Conservation (phyloP, 2,888 invertebrate species). For the Cephalotes varians region DNA sequence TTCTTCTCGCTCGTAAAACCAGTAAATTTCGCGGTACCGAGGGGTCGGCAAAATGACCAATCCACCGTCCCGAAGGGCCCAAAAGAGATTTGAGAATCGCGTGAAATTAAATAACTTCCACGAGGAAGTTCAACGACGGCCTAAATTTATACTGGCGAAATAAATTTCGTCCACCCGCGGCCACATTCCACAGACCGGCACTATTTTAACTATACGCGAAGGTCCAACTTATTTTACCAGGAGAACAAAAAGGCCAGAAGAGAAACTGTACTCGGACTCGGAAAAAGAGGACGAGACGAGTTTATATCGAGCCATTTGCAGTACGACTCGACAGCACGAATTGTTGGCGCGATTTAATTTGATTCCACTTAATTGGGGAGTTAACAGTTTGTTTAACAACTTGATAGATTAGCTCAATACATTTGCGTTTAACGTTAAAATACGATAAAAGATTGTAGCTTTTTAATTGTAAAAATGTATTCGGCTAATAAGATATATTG, state of each 20-base stretch:
- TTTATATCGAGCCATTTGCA: constrained; percentile 70
- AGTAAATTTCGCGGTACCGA: constrained; percentile 64
- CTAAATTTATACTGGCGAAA: constrained; percentile 70
- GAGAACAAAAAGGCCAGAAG: constrained; percentile 37
- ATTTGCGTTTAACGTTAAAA: constrained; percentile 44
- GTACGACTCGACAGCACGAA: constrained; percentile 72
- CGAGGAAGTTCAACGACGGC: constrained; percentile 70
- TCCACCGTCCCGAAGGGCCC: constrained; percentile 59
- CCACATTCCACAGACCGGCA: constrained; percentile 68
- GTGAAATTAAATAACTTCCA: constrained; percentile 75
- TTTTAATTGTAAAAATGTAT: constrained; percentile 24
- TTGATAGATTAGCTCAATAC: constrained; percentile 55
- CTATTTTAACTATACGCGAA: constrained; percentile 74
- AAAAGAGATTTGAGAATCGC: constrained; percentile 73
- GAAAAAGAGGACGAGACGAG: constrained; percentile 50
- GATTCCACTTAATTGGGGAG: constrained; percentile 55
- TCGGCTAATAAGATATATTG: constrained; percentile 24
- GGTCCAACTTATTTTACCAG: constrained; percentile 37
- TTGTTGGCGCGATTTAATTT: constrained; percentile 68
- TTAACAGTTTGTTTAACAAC: constrained; percentile 57
- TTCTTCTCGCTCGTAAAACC: constrained; percentile 47
- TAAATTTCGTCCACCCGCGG: constrained; percentile 69
- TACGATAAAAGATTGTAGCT: constrained; percentile 27
- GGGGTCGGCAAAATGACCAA: constrained; percentile 56
- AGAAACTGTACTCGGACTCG: constrained; percentile 39